These are phyloP conservation scores for Cyaniris semiargus DNA, from an alignment of 2,888 invertebrate genomes.

Conservation along the genomic window DNA sequence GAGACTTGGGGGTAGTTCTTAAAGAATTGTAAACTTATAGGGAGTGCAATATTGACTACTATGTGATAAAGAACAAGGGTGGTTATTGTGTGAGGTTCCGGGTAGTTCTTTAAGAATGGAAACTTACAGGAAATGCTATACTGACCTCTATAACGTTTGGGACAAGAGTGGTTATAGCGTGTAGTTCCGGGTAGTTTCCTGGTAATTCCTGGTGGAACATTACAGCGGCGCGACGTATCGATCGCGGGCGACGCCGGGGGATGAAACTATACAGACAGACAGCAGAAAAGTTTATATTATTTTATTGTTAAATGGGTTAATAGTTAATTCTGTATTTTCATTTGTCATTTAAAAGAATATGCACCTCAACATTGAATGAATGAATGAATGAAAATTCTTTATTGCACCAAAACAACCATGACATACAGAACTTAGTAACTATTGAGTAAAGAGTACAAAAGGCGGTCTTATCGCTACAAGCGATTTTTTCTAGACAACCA, in stretches of 20 bases:
- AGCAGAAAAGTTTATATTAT: slow-evolving; percentile 2
- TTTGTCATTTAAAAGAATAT: neutral
- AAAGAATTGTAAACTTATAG: too few species aligned
- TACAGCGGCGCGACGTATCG: slow-evolving; percentile 47
- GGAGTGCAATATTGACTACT: too few species aligned
- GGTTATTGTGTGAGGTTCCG: neutral
- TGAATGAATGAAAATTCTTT: too few species aligned
- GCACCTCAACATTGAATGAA: too few species aligned
- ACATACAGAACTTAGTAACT: too few species aligned
- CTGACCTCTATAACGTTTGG: neutral
- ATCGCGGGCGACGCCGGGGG: slow-evolving; percentile 46
- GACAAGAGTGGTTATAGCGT: neutral
- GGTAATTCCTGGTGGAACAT: neutral
- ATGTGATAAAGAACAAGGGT: neutral
- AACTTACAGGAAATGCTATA: neutral
- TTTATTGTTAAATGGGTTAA: too few species aligned
- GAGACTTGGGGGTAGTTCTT: too few species aligned
- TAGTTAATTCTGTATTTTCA: neutral
- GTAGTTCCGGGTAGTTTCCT: neutral
- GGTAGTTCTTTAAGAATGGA: neutral
- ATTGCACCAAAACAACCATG: too few species aligned
- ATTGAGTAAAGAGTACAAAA: too few species aligned
- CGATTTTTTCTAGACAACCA: too few species aligned
- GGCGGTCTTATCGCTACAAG: too few species aligned
- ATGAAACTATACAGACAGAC: slow-evolving; percentile 27